Evolutionary conservation across 2,113 vertebrate genomes (phyloP).

Genomic region (Sminthopsis crassicaudata): DNA sequence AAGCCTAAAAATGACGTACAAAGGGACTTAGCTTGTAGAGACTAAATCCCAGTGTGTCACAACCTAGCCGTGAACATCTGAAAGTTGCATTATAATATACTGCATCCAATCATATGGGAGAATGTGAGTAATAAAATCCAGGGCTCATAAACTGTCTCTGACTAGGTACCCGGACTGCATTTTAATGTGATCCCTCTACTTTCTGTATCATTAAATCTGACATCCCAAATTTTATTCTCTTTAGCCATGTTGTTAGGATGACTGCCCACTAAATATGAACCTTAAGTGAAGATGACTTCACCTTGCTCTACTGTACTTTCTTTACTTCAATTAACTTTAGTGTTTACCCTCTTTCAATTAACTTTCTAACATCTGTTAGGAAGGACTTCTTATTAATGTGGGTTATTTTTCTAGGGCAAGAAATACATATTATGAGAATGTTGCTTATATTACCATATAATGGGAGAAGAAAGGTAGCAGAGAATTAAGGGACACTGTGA

Average conservation of each 20-base stretch:
- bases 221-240: conserved; percentile 81
- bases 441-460: conserved; percentile 11
- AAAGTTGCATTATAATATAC: conserved; percentile 72
- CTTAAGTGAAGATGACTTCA: conserved; percentile 81
- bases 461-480: neutral
- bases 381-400: conserved; percentile 74
- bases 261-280: conserved; percentile 81
- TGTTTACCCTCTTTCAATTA: conserved; percentile 79
- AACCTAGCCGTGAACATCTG: conserved; percentile 73
- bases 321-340: conserved; percentile 81
- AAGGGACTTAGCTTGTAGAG: conserved; percentile 1
- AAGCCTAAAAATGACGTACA: neutral
- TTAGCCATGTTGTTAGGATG: conserved; percentile 78
- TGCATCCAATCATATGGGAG: conserved; percentile 67
- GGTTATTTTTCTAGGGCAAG: conserved; percentile 63
- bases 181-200: conserved; percentile 76
- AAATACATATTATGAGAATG: conserved; percentile 33
- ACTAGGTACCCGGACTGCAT: conserved; percentile 74
- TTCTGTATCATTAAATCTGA: conserved; percentile 82
- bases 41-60: conserved; percentile 67
- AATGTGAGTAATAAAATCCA: conserved; percentile 77
- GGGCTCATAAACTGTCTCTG: conserved; percentile 77
- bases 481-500: neutral
- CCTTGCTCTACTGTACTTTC: conserved; percentile 77
- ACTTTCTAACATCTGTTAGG: conserved; percentile 73